These are phyloP conservation scores for Malurus leucopterus DNA, from an alignment of 2,797 vertebrate genomes.

Conservation along the genomic window DNA sequence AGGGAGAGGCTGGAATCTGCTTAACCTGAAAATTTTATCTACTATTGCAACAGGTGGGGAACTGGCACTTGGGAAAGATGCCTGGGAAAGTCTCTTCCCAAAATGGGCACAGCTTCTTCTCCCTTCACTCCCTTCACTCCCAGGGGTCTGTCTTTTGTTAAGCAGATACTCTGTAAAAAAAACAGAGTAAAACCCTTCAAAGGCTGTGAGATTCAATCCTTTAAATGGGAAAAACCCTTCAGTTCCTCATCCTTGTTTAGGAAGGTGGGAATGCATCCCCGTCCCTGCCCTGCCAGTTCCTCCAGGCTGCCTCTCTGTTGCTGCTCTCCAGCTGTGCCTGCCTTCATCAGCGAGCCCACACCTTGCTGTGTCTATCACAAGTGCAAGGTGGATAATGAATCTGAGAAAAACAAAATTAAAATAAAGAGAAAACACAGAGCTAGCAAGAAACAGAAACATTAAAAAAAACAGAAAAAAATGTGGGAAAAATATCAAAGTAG, in stretches of 20 bases:
- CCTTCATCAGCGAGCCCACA: not conserved
- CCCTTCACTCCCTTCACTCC: accelerated
- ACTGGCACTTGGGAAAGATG: accelerated
- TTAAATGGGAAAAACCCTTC: not conserved
- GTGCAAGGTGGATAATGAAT: not conserved
- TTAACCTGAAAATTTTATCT: not conserved
- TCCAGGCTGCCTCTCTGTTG: not conserved
- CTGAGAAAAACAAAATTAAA: not conserved
- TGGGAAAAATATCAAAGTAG: not conserved
- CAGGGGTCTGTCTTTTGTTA: not conserved
- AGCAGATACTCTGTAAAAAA: not conserved
- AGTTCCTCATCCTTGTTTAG: not conserved
- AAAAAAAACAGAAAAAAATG: not conserved
- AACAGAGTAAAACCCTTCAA: not conserved
- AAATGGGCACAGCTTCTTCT: not conserved
- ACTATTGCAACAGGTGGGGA: not conserved
- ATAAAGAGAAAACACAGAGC: not conserved
- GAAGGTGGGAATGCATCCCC: not conserved
- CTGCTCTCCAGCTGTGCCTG: not conserved
- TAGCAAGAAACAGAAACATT: not conserved
- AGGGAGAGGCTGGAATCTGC: not conserved
- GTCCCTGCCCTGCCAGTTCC: not conserved
- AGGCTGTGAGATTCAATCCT: not conserved
- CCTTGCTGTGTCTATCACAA: not conserved
- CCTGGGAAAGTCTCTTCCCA: not conserved